Evolutionary conservation across 2,888 invertebrate genomes (phyloP), one percentile per base, ranked within the genome.

Genomic region (Pammene aurita): DNA sequence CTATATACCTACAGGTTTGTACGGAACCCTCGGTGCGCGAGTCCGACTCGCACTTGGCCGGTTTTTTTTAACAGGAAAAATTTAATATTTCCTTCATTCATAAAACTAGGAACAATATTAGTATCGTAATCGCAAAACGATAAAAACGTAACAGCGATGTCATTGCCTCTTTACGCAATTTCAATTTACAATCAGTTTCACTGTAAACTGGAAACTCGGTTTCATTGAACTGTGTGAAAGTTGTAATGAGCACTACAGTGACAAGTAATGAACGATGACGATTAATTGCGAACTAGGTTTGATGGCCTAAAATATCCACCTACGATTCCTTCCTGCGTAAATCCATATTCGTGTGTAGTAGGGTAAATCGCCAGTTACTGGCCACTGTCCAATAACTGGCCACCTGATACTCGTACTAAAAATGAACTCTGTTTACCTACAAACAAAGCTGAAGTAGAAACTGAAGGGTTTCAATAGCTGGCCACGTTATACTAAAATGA

Each of bases 171-270:
- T 72, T 72, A 72, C 61, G 67, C 72, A 76, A 75, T 72, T 65
- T 60, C 72, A 70, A 72, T 76, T 78, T 73, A 72, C 71, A 77
- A 76, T 73, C 73, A 76, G 76, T 83, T 84, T 82, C 82, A 79
- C 84, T 81, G 79, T 79, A 78, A 77, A 76, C 77, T 82, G 81
- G 82, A 83, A 83, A 85, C 85, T 84, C 77, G 80, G 80, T 85
- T 87, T 79, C 84, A 80, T 80, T 85, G 82, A 85, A 86, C 85
- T 80, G 70, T 75, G 83, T 75, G 83, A 83, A 83, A 82, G 80
- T 76, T 61, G 54, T 46, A 67, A 56, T 65, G n/a, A 44, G 46
- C 35, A 56, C 50, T 55, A 54, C 56, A 52, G 11, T 52, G 64
- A 54, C 64, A 18, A 58, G 35, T 56, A 42, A 66, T 55, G 55